Evolutionary conservation across 2,888 invertebrate genomes (phyloP).

Genomic region (Chrysolina americana): DNA sequence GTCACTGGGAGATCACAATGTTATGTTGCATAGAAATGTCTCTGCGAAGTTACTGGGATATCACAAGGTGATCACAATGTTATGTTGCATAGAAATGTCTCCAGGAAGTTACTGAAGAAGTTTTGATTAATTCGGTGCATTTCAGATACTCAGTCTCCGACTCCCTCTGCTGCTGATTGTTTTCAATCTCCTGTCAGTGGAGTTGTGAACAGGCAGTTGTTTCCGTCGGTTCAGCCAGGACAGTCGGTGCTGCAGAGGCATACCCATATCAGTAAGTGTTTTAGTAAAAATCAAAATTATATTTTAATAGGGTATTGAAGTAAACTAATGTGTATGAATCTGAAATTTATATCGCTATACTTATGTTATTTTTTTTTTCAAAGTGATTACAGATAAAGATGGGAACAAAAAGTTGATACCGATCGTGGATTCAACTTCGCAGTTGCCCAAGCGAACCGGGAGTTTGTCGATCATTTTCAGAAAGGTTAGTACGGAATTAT

Average conservation of each 20-base stretch:
- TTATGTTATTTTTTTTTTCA: slow-evolving; percentile 38
- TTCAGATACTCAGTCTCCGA: slow-evolving; percentile 71
- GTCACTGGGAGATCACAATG: too few relatives aligned
- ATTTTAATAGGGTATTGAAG: too few relatives aligned
- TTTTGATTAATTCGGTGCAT: slow-evolving; percentile 30
- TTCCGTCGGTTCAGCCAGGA: slow-evolving; percentile 71
- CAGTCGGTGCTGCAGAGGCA: slow-evolving; percentile 56
- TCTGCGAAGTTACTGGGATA: too few relatives aligned
- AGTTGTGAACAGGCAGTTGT: slow-evolving; percentile 61
- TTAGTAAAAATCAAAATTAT: background rate
- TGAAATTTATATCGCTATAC: background rate
- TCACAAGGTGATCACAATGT: too few relatives aligned
- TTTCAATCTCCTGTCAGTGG: slow-evolving; percentile 76
- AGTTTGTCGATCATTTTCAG: slow-evolving; percentile 86
- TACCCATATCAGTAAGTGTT: slow-evolving; percentile 55
- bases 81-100: too few relatives aligned
- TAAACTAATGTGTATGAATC: background rate
- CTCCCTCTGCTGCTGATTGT: slow-evolving; percentile 75
- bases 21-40: too few relatives aligned
- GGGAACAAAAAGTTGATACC: slow-evolving; percentile 64
- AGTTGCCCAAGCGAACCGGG: slow-evolving; percentile 74
- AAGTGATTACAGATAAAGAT: slow-evolving; percentile 63
- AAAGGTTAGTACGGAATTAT: slow-evolving; percentile 75
- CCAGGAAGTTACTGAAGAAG: too few relatives aligned
- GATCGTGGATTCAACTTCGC: slow-evolving; percentile 46